A percentile compares a stretch with the other conserved stretches of the same genome.
Conservation (phyloP, 2,797 vertebrate genomes). For the Sebastes dallii region DNA sequence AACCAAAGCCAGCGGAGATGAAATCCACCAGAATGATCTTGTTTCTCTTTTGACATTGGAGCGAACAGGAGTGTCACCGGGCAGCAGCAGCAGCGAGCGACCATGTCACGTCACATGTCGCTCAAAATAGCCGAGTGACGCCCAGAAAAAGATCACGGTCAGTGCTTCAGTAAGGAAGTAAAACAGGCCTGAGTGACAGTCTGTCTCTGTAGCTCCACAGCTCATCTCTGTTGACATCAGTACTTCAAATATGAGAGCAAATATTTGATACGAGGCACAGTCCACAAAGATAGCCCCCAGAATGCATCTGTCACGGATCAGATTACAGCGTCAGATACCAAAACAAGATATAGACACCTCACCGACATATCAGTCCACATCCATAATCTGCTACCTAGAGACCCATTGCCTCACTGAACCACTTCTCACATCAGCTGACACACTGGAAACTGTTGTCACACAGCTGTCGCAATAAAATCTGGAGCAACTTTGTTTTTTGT, state of each 20-base stretch:
- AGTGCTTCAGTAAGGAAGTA: background rate
- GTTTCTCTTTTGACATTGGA: constrained; percentile 62
- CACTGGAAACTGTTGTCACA: constrained; percentile 1
- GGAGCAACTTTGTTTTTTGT: background rate
- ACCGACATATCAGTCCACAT: constrained; percentile 25
- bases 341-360: constrained; percentile 60
- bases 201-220: background rate
- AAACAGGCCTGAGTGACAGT: background rate
- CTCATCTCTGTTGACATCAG: constrained; percentile 18
- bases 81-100: constrained; percentile 11
- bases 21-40: constrained; percentile 40
- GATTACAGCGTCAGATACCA: constrained; percentile 31
- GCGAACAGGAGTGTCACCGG: constrained; percentile 49
- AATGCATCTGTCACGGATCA: constrained; percentile 45
- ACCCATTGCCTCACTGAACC: constrained; percentile 41
- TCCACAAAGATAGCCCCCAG: constrained; percentile 23
- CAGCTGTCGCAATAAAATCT: background rate
- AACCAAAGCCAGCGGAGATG: constrained; percentile 28
- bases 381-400: constrained; percentile 24
- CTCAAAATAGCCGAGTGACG: constrained; percentile 50
- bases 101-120: constrained; percentile 43
- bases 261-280: constrained; percentile 13
- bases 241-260: constrained; percentile 22
- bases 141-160: constrained; percentile 10
- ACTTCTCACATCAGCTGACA: constrained; percentile 34